phyloP scores from a whole-genome alignment of 2,113 vertebrate species.

The Coturnix japonica region DNA sequence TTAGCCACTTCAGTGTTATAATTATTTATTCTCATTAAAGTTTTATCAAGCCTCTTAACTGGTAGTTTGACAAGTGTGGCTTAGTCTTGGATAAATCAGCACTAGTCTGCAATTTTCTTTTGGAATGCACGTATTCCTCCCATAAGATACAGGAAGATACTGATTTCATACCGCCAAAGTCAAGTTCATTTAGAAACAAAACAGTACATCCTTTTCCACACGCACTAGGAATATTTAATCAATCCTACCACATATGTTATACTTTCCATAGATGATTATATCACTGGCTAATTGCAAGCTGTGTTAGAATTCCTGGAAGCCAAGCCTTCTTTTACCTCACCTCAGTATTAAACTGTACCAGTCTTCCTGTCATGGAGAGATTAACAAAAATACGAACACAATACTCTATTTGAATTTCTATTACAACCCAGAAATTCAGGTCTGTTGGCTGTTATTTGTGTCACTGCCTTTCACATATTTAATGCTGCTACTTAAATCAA shows the following conservation, averaged over 20 bases:
- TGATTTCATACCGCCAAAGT: background rate
- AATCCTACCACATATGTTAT: background rate
- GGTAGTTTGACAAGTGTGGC: background rate
- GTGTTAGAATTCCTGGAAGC: background rate
- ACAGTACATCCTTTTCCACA: background rate
- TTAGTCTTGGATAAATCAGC: background rate
- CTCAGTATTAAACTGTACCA: background rate
- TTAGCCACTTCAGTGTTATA: background rate
- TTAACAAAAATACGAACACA: background rate
- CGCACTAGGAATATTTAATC: background rate
- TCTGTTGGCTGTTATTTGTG: background rate
- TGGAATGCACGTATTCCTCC: background rate
- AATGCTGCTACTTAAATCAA: rapidly evolving
- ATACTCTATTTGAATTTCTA: background rate
- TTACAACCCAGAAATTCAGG: background rate
- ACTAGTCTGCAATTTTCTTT: background rate
- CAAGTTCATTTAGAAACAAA: background rate
- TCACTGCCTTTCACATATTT: background rate
- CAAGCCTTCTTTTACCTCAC: background rate
- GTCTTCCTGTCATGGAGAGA: background rate
- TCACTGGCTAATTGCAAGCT: background rate
- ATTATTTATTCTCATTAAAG: background rate
- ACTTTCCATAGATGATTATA: background rate
- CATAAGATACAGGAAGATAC: background rate
- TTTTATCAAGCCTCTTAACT: background rate